Percentiles rank a stretch among this genome's conserved stretches.
Evolutionary conservation across 2,113 vertebrate species (phyloP).

Genomic region (Gambusia affinis): DNA sequence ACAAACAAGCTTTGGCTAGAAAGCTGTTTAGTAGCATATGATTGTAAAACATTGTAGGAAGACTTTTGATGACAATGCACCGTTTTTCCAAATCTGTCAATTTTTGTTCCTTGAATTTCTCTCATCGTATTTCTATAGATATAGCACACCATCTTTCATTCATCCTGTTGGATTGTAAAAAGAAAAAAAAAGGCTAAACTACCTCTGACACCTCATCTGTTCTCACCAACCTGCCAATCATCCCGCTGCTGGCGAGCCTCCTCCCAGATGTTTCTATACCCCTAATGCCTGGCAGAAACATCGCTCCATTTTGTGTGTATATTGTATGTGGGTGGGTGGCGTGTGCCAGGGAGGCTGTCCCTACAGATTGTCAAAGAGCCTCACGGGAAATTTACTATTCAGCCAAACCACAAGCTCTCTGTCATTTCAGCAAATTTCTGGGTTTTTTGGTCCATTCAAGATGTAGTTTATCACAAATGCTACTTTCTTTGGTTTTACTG

Average conservation of each 20-base stretch:
- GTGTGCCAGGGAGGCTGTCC: slow-evolving; percentile 79
- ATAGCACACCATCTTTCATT: slow-evolving; percentile 5
- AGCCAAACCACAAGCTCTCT: slow-evolving; percentile 78
- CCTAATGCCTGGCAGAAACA: slow-evolving; percentile 49
- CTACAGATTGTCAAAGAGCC: slow-evolving; percentile 76
- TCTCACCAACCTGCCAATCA: slow-evolving; percentile 64
- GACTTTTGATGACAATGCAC: too few relatives aligned
- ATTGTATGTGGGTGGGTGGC: slow-evolving; percentile 70
- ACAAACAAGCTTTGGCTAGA: too few relatives aligned
- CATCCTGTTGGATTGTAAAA: slow-evolving; percentile 35
- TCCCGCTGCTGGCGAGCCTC: slow-evolving; percentile 22
- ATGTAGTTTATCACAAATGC: slow-evolving; percentile 64
- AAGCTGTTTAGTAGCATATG: too few relatives aligned
- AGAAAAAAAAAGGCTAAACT: slow-evolving; percentile 25
- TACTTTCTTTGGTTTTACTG: slow-evolving; percentile 54
- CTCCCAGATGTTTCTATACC: slow-evolving; percentile 56
- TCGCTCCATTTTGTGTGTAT: slow-evolving; percentile 41
- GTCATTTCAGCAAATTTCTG: slow-evolving; percentile 80
- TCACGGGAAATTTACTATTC: slow-evolving; percentile 74
- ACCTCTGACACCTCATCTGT: slow-evolving; percentile 28
- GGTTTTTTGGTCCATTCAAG: slow-evolving; percentile 70
- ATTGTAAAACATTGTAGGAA: too few relatives aligned
- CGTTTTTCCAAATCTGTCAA: too few relatives aligned
- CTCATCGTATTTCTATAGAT: neutral
- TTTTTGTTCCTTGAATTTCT: too few relatives aligned